Conservation (phyloP, 2,113 vertebrate species). For the Hystrix brachyura region DNA sequence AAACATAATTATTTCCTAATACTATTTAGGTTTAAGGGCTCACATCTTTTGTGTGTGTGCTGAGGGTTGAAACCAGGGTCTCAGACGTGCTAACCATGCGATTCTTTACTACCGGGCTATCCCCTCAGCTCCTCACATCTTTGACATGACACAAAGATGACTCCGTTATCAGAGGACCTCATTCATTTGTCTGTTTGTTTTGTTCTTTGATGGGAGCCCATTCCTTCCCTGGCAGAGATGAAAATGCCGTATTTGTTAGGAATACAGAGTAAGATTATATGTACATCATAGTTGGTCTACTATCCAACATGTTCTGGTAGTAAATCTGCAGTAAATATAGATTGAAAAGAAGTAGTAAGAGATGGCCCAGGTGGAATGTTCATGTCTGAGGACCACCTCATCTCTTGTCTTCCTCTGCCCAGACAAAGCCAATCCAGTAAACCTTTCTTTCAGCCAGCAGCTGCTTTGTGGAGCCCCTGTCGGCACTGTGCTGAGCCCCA, state of each 20-base stretch:
- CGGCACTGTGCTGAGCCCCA: neutral
- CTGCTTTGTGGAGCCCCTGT: neutral
- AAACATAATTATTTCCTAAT: neutral
- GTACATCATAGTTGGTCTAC: neutral
- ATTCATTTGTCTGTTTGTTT: neutral
- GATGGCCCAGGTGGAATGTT: neutral
- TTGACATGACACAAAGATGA: neutral
- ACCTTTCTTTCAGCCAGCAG: neutral
- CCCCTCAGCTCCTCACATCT: neutral
- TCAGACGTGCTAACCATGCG: neutral
- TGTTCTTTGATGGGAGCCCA: neutral
- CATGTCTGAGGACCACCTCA: neutral
- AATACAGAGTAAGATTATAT: neutral
- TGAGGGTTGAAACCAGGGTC: neutral
- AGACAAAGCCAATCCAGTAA: neutral
- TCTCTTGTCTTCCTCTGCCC: neutral
- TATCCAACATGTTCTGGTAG: neutral
- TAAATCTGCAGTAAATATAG: rapidly evolving
- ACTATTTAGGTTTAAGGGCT: neutral
- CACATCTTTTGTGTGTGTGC: neutral
- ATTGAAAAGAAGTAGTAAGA: neutral
- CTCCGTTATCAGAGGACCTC: neutral
- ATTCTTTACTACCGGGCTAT: too few species aligned
- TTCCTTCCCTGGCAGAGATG: neutral
- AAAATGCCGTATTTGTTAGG: neutral